Evolutionary conservation across 1,140 invertebrate genomes (phyloP), one percentile per base, ranked within the genome.

Genomic region (Cylas formicarius): DNA sequence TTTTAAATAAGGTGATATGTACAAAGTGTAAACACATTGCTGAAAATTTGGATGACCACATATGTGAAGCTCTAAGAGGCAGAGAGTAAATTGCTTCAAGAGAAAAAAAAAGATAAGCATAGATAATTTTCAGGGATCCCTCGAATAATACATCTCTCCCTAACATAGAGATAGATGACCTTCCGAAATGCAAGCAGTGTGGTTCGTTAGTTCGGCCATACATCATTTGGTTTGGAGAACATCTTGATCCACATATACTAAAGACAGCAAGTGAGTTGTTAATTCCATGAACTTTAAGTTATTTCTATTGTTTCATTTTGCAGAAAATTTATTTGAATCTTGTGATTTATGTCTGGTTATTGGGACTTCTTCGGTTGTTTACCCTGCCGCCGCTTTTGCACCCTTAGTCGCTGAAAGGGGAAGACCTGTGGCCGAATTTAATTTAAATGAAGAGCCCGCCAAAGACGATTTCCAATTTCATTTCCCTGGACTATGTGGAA

Each of bases 311-410:
- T 35, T 45, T 21, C n/a, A n/a, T n/a, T 39, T 53, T 52, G 23
- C 22, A 57, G 50, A 23, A 32, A 17, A 71, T 31, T 77, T 78
- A 46, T 68, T 92, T 35, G 69, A 76, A 36, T 65, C 68, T 3
- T 92, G 88, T 72, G 88, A 93, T 62, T 62, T 87, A 5, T 91
- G 86, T 59, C 65, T 94, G 17, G 79, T 94, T 19, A 80, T 92
- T 45, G 84, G 86, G 4, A 93, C 89, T 10, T 91, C 88, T 14
- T 90, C 86, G 2, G 75, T 90, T 7, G 88, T 93, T 2, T 91
- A 92, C 67, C 90, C 90, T 10, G 89, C 89, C n/a, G 87, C 88
- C n/a, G 85, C 86, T 80, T 92, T 89, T 74, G 89, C 87, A 4
- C 87, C 87, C 0, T 67, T 75, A 56, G 82, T 88, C 1, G 85